Base-by-base conservation (phyloP, 2,888 invertebrate genomes). In the Acleris laterana region DNA sequence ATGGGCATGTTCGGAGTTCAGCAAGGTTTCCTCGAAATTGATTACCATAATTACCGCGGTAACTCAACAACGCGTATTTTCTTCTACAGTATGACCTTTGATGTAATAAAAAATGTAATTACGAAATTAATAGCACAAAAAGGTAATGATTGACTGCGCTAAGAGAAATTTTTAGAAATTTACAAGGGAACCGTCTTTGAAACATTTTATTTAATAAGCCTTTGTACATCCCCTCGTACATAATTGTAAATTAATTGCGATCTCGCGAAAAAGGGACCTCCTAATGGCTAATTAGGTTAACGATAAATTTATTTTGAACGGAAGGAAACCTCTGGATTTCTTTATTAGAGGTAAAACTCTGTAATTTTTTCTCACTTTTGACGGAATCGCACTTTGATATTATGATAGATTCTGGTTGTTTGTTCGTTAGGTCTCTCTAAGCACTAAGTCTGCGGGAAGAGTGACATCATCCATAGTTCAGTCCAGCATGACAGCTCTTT, bases 181-280 rank as follows among this genome's bases (percentile, higher is more conserved):
- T 85, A 82, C 76, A 77, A 72, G 75, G 77, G 77, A 77, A 77
- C 73, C 77, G 78, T 77, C 82, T 85, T 85, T 82, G 81, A 81
- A 87, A 86, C 83, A 82, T 89, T 90, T 86, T 87, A 88, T 89
- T 90, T 87, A 89, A 89, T 88, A 88, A 88, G 81, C 79, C 85
- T 82, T 77, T 82, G 82, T 85, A 81, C 77, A 86, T 86, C 85
- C 84, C 85, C 87, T 84, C 81, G 85, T 86, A 86, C 83, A 84
- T 90, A 90, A 90, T 90, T 90, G 88, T 88, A 80, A 88, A 90
- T 89, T 89, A 89, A 90, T 89, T 88, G 85, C 82, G 77, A 77
- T 74, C 75, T 73, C 70, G 69, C 69, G 72, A 72, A 73, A 75
- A 74, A 74, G 71, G 77, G 75, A 73, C 77, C 71, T 74, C 72